Evolutionary conservation across 2,888 invertebrate species (phyloP).

Genomic region (Masnerella sp.): DNA sequence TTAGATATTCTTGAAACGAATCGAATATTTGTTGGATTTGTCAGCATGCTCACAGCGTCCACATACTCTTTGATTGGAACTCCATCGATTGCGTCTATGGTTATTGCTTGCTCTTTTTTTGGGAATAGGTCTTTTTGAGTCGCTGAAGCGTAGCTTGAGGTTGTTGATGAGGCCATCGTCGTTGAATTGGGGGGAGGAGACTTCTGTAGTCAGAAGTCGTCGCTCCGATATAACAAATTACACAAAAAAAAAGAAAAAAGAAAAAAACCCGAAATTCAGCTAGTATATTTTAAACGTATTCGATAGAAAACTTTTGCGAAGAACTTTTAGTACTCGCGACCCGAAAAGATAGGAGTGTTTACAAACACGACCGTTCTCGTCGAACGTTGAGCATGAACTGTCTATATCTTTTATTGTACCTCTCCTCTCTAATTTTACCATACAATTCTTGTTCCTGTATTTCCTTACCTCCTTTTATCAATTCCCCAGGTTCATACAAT

Average conservation of each 20-base stretch:
- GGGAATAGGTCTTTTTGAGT: slow-evolving; percentile 29
- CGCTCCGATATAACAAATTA: background rate
- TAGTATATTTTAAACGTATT: too few relatives aligned
- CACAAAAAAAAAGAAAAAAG: slow-evolving; percentile 3
- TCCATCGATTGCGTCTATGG: slow-evolving; percentile 29
- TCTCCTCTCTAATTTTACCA: too few relatives aligned
- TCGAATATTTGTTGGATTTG: slow-evolving; percentile 23
- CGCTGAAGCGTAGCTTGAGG: slow-evolving; percentile 30
- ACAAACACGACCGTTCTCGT: slow-evolving; percentile 20
- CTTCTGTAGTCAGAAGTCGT: slow-evolving; percentile 34
- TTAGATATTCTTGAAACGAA: slow-evolving; percentile 39
- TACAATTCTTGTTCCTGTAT: too few relatives aligned
- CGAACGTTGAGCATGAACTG: background rate
- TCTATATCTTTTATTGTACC: too few relatives aligned
- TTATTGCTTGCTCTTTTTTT: slow-evolving; percentile 40
- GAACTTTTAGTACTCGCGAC: background rate
- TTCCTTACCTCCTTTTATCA: too few relatives aligned
- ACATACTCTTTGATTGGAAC: slow-evolving; percentile 33
- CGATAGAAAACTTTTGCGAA: too few relatives aligned
- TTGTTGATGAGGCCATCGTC: background rate
- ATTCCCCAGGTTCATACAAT: too few relatives aligned
- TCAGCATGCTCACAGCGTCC: slow-evolving; percentile 20
- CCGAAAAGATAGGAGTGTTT: slow-evolving; percentile 3
- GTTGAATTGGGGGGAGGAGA: background rate
- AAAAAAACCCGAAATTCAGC: background rate